These are phyloP conservation scores for Lathamus discolor DNA, from an alignment of 2,113 vertebrate genomes.

Conservation along the genomic window DNA sequence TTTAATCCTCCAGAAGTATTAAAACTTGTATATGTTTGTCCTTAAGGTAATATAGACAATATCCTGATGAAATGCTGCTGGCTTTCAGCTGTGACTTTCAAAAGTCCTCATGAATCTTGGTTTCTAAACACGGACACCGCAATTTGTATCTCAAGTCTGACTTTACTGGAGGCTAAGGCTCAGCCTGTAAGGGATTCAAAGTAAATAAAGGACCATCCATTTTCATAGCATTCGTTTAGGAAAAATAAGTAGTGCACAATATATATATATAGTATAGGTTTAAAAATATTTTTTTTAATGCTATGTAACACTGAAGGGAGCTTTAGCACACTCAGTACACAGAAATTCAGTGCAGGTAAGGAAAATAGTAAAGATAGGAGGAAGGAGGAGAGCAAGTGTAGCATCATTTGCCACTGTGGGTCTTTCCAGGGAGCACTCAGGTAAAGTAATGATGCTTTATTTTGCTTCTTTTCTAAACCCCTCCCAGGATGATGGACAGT, in stretches of 20 bases:
- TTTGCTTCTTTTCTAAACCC: neutral
- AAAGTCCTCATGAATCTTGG: neutral
- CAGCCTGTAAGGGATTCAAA: neutral
- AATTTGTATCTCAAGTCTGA: neutral
- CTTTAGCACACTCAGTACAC: slow-evolving; percentile 74
- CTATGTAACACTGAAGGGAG: slow-evolving; percentile 76
- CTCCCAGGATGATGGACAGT: neutral
- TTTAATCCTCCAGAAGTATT: neutral
- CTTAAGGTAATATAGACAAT: neutral
- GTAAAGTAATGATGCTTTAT: slow-evolving; percentile 53
- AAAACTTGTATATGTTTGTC: neutral
- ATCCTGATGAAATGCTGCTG: neutral
- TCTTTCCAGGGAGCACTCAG: slow-evolving; percentile 75
- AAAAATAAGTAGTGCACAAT: neutral
- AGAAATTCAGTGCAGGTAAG: slow-evolving; percentile 81
- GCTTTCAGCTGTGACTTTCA: neutral
- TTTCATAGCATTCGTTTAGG: neutral
- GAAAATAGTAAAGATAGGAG: slow-evolving; percentile 76
- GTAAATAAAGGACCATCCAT: neutral
- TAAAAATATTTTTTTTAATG: slow-evolving; percentile 33
- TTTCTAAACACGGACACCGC: neutral
- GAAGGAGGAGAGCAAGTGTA: slow-evolving; percentile 79
- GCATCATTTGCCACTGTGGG: slow-evolving; percentile 77
- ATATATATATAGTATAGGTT: neutral
- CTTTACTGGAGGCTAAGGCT: neutral